Evolutionary conservation across 53 echinoderm and acorn worm species (phyloP), one percentile per base, ranked within the genome.

Genomic region (Astropecten irregularis): DNA sequence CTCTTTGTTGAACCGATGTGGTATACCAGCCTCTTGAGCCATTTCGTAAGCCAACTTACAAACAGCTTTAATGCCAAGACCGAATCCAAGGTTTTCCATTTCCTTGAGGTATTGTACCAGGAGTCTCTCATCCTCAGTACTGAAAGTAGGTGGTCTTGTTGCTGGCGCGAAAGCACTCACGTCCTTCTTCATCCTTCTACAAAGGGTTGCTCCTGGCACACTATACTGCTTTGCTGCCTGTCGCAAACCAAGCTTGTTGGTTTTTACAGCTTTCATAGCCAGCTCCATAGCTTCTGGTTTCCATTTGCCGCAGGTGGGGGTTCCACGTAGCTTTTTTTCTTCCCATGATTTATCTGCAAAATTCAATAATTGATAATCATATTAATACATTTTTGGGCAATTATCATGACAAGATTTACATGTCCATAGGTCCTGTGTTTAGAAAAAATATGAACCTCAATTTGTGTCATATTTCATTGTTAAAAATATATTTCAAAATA

Each of bases 1-100:
- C 53, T 84, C 79, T 49, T 57, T 86, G 86, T 88, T 88, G 77
- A 91, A 84, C 22, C 49, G 54, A 44, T 91, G 79, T 10, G 63
- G 22, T 25, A 83, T 73, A 1, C 87, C 88, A 64, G 35, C 65
- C 49, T 54, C 49, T 38, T 87, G 82, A 4, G 83, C 86, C 46
- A 90, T 81, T 87, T 86, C 65, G 40, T 68, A 90, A 18, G 90
- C 85, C 44, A 86, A 47, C 44, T 22, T 59, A 49, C 89, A 84
- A 18, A 69, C 52, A 30, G 31, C 37, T 2, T 22, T 69, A 32
- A 68, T 83, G 76, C 51, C 71, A 25, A 77, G 68, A 23, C 89
- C 89, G 63, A 84, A 89, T 26, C 86, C 76, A 39, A 71, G 72
- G 16, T 61, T 73, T 40, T 85, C 85, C 73, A 85, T 72, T 32